These are phyloP conservation scores for Liopterus haemorrhoidalis DNA, from an alignment of 2,888 invertebrate species.

Conservation along the genomic window DNA sequence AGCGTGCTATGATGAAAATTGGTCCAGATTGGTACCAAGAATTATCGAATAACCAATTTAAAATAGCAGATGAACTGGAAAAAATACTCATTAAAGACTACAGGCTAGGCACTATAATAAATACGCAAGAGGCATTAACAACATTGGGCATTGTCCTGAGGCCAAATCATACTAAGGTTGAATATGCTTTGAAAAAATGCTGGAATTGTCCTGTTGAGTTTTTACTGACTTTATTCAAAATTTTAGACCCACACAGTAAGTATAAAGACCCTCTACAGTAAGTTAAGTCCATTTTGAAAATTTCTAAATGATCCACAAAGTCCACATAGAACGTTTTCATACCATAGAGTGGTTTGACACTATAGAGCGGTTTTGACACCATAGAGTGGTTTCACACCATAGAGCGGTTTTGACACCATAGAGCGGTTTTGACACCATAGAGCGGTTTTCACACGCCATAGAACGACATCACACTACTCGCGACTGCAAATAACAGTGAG, in stretches of 20 bases:
- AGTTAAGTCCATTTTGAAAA: no score
- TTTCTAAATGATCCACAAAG: no score
- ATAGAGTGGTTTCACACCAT: no score
- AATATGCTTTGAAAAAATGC: conserved; percentile 37
- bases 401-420: no score
- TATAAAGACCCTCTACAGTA: no score
- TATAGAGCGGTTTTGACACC: no score
- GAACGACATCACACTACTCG: no score
- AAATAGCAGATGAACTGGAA: conserved; percentile 36
- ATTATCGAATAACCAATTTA: conserved; percentile 39
- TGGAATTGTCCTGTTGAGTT: conserved; percentile 41
- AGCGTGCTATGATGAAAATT: conserved; percentile 26
- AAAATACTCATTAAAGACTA: conserved; percentile 34
- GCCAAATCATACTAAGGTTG: conserved; percentile 35
- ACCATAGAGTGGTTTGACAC: no score
- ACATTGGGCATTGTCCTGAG: conserved; percentile 38
- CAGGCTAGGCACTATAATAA: conserved; percentile 30
- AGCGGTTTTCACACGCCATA: no score
- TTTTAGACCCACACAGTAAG: conserved; percentile 39
- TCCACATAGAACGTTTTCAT: no score
- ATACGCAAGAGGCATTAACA: conserved; percentile 37
- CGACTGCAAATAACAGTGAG: no score
- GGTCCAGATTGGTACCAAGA: conserved; percentile 44
- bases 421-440: no score
- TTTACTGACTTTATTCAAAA: conserved; percentile 41